Evolutionary conservation across 2,888 invertebrate species (phyloP).

Genomic region (Mesochorus sp.): DNA sequence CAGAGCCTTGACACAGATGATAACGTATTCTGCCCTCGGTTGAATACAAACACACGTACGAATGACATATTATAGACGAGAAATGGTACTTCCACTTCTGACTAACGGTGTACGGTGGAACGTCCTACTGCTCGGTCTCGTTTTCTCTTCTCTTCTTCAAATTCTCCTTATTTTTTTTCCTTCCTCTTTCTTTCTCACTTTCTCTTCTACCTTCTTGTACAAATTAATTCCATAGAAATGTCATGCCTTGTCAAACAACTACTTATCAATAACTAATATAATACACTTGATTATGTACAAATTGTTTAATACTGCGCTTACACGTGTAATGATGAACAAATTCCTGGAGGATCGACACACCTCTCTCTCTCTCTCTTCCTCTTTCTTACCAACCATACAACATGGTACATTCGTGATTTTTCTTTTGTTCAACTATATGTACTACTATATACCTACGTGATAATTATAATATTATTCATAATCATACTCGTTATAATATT

Average conservation of each 20-base stretch:
- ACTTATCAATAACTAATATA: conserved; percentile 46
- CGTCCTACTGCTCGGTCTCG: conserved; percentile 9
- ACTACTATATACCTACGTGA: conserved; percentile 33
- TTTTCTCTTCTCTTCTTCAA: neutral
- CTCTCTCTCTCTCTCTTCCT: no score
- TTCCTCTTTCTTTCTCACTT: neutral
- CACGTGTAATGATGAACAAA: conserved; percentile 68
- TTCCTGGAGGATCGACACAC: conserved; percentile 36
- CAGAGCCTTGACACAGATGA: conserved; percentile 45
- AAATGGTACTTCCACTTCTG: neutral
- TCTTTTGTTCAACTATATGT: conserved; percentile 40
- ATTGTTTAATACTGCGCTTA: conserved; percentile 77
- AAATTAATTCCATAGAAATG: neutral
- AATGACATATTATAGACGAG: neutral
- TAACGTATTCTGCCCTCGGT: conserved; percentile 14
- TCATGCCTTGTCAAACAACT: conserved; percentile 47
- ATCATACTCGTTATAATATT: conserved; percentile 8
- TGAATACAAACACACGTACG: conserved; percentile 5
- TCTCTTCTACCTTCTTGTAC: neutral
- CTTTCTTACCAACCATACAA: conserved; percentile 65
- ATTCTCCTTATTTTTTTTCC: neutral
- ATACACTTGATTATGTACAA: conserved; percentile 73
- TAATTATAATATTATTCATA: conserved; percentile 40
- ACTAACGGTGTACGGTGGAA: neutral
- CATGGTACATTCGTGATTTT: conserved; percentile 60